Conservation (phyloP, 2,797 vertebrate genomes). For the Gorsachius magnificus region DNA sequence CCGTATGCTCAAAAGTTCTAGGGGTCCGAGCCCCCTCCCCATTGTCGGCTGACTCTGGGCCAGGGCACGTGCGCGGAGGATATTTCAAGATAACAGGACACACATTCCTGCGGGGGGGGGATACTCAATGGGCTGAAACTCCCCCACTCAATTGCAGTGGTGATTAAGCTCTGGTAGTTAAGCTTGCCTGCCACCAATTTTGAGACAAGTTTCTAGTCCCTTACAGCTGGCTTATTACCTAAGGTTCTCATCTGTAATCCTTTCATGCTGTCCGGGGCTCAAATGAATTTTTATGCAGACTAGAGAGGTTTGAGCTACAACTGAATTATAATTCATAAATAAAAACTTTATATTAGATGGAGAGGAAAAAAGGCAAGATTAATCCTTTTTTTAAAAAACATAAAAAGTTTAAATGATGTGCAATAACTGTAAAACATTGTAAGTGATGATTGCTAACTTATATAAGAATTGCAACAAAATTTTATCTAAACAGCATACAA, state of each 20-base stretch:
- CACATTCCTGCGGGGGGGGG: no score
- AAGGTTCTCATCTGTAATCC: not conserved
- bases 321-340: not conserved
- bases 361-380: not conserved
- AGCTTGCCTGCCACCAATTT: no score
- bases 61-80: no score
- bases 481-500: not conserved
- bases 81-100: no score
- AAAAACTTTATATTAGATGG: not conserved
- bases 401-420: not conserved
- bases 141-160: no score
- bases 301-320: not conserved
- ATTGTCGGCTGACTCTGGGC: no score
- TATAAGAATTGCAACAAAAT: not conserved
- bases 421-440: not conserved
- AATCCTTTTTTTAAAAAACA: fast-evolving
- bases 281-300: not conserved
- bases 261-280: not conserved
- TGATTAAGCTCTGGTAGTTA: no score
- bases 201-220: no score
- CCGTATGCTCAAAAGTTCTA: no score
- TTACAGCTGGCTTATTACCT: not conserved
- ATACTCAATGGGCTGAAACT: no score
- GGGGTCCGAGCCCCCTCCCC: no score
- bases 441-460: not conserved